Evolutionary conservation across 2,797 vertebrate species (phyloP), one percentile per base, ranked within the genome.

Genomic region (Lemur catta): DNA sequence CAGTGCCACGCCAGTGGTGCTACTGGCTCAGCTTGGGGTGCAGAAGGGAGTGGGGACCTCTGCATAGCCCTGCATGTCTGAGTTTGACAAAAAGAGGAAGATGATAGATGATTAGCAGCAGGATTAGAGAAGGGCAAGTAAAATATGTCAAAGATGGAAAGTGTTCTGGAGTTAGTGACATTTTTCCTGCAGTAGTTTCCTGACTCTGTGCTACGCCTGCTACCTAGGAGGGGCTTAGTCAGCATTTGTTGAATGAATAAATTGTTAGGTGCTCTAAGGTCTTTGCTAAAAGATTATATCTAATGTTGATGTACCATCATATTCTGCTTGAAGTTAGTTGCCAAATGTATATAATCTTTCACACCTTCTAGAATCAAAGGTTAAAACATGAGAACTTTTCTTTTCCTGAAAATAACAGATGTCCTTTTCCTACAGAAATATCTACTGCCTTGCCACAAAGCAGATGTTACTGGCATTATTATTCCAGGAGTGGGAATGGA

Each of bases 281-380:
- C 63, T 93, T 61, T 89, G 93, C 82, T 75, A 26, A 52, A 69
- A 35, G 50, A 35, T 35, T 48, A 26, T 20, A 10, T n/a, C 74
- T 38, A 3, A 20, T 33, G 59, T 61, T 55, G 67, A 33, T 10
- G 18, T 11, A 9, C 69, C 57, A 0, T 84, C 38, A 3, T 26
- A 10, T 18, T 75, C 88, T 85, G 46, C 24, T 67, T 86, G n/a
- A 22, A 20, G 26, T 59, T 46, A 28, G 57, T 35, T 52, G 17
- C 79, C 90, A 46, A 61, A 2, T n/a, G 41, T 67, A 1, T 38
- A 11, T 20, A 4, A 14, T 48, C 71, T 71, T 80, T 55, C 61
- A 71, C 50, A 59, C 61, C 88, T 81, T 75, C 89, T 78, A 38
- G 71, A 65, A 61, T 69, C 72, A 63, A 33, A 86, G 90, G 48